These are phyloP conservation scores for Lethenteron camtschaticum DNA, from an alignment of 2,113 vertebrate genomes.

Conservation along the genomic window DNA sequence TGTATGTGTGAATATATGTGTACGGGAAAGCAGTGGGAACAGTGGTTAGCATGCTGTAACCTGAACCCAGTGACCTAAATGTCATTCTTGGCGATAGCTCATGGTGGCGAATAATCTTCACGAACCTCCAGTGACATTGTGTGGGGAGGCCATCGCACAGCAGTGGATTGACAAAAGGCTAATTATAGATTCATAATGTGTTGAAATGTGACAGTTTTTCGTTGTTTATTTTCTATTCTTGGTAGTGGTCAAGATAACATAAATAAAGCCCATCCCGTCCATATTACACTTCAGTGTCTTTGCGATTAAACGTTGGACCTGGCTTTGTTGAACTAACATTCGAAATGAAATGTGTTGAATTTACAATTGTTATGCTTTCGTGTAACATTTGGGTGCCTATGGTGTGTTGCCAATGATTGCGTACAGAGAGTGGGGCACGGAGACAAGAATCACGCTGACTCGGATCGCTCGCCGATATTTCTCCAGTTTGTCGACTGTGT, in stretches of 20 bases:
- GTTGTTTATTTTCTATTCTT: neutral
- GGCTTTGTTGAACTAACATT: neutral
- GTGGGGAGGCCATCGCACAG: too few relatives aligned
- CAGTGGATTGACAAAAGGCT: too few relatives aligned
- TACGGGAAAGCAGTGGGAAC: slow-evolving; percentile 12
- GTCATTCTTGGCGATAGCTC: too few relatives aligned
- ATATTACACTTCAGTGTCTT: neutral
- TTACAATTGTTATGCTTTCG: neutral
- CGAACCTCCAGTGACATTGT: neutral
- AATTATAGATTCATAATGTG: too few relatives aligned
- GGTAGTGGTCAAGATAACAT: neutral
- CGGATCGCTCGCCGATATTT: slow-evolving; percentile 81
- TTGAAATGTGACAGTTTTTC: too few relatives aligned
- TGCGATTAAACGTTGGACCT: slow-evolving; percentile 11
- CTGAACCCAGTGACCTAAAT: too few relatives aligned
- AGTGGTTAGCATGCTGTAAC: neutral
- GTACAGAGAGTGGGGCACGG: slow-evolving; percentile 68
- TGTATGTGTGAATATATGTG: slow-evolving; percentile 9
- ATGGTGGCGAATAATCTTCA: neutral
- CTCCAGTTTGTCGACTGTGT: slow-evolving; percentile 94
- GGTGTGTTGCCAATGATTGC: slow-evolving; percentile 5
- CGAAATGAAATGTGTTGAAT: slow-evolving; percentile 7
- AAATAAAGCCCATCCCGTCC: neutral
- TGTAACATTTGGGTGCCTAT: slow-evolving; percentile 11
- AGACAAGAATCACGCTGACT: slow-evolving; percentile 60